These are phyloP conservation scores for Cheumatopsyche charites DNA, from an alignment of 1,140 invertebrate species.

Conservation along the genomic window DNA sequence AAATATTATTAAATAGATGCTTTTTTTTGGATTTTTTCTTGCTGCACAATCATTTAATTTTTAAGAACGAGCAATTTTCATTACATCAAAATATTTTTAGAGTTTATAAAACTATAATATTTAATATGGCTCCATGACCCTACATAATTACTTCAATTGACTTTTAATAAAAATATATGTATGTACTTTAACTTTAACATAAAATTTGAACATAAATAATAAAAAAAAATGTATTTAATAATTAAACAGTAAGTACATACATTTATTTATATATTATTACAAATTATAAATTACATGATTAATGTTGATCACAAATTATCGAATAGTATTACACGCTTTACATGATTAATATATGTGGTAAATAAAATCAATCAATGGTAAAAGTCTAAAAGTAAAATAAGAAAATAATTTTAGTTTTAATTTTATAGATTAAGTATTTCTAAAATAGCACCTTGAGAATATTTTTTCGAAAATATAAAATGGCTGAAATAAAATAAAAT, in stretches of 20 bases:
- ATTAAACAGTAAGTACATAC: neutral
- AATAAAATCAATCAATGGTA: neutral
- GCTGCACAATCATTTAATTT: neutral
- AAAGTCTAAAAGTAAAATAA: neutral
- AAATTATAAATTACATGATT: neutral
- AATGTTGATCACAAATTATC: slow-evolving; percentile 5
- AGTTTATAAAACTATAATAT: neutral
- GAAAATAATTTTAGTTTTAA: neutral
- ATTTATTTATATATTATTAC: neutral
- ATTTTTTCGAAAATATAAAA: neutral
- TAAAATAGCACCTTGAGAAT: slow-evolving; percentile 13
- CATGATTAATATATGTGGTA: neutral
- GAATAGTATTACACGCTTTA: slow-evolving; percentile 1
- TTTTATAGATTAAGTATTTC: too few relatives aligned
- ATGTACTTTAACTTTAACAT: neutral
- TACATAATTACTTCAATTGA: neutral
- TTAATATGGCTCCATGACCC: neutral
- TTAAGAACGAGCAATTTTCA: neutral
- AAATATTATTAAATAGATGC: neutral
- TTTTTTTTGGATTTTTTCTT: neutral
- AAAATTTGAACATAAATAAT: neutral
- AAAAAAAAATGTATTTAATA: neutral
- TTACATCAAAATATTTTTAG: too few relatives aligned
- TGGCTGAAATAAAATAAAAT: neutral
- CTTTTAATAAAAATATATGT: neutral